Evolutionary conservation across 2,888 invertebrate species (phyloP).

Genomic region (Ophioninae sp.): DNA sequence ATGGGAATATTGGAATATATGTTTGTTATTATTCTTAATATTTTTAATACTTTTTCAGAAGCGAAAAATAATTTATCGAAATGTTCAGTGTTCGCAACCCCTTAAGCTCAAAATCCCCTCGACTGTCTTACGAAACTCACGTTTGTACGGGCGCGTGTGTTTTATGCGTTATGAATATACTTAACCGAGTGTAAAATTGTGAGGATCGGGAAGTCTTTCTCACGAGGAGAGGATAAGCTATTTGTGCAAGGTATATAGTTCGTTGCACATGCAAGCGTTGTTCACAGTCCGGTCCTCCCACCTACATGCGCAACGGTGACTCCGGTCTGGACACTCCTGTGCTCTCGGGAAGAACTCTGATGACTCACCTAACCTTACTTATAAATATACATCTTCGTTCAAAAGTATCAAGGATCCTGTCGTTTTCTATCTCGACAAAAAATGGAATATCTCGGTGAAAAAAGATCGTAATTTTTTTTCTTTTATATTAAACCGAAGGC

Average conservation of each 20-base stretch:
- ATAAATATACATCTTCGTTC: conserved; percentile 1
- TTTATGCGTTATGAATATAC: not conserved
- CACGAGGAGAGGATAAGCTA: conserved; percentile 17
- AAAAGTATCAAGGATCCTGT: no score
- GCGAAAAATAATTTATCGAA: no score
- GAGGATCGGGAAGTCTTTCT: conserved; percentile 29
- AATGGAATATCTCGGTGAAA: no score
- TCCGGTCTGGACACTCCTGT: conserved; percentile 55
- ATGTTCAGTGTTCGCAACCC: no score
- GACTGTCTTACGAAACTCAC: not conserved
- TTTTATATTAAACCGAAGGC: no score
- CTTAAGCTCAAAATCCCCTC: not conserved
- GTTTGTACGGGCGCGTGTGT: not conserved
- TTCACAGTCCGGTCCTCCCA: conserved; percentile 57
- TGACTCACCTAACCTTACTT: conserved; percentile 50
- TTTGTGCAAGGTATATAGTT: conserved; percentile 26
- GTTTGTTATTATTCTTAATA: no score
- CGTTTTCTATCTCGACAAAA: no score
- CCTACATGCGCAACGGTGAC: conserved; percentile 43
- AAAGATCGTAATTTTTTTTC: no score
- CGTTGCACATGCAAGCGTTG: conserved; percentile 35
- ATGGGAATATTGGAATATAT: no score
- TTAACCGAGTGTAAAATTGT: conserved; percentile 12
- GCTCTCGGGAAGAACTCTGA: conserved; percentile 46
- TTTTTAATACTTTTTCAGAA: no score